Base-by-base conservation (phyloP, 2,888 invertebrate genomes). In the Tetragonula carbonaria region DNA sequence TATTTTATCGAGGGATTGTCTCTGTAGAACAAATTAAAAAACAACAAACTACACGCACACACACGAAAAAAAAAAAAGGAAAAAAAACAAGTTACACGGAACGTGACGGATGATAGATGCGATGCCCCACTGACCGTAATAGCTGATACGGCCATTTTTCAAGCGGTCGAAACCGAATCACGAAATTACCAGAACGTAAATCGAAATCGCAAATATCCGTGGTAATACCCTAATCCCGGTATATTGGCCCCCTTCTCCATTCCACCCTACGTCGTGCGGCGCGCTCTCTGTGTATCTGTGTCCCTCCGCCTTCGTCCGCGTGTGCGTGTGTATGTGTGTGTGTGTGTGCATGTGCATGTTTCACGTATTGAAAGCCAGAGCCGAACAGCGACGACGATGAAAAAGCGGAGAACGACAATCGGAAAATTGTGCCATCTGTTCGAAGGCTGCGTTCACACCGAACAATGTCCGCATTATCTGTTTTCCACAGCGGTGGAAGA, bases 371-470 rank as follows among this genome's bases (percentile, higher is more conserved):
- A 87, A 89, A 80, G 80, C 84, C 38, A 78, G 50, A 63, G 78
- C 77, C 45, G 80, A 73, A 63, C 38, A 62, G 73, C 80, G 78
- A 79, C 78, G 70, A 53, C 66, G 74, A 83, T 84, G 90, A 86
- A 86, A 87, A 88, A 86, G 87, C 76, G 73, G 82, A 51, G 81
- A 72, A 80, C 84, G 82, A 86, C 90, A 82, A 88, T 90, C 88
- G 90, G 90, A 87, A 90, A 90, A 90, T 88, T 82, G 87, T 90
- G 85, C 90, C 90, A 90, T 90, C 90, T 90, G 90, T 90, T 75
- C 88, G 86, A 85, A 87, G 86, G 87, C 88, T 86, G 80, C 87
- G 85, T 86, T 86, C 88, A 86, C 86, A 85, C 82, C 80, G 90
- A 90, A 90, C 90, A 90, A 90, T 90, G 84, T 90, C 79, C 80